Conservation (phyloP, 1,140 invertebrate species). For the Zophobas atratus region DNA sequence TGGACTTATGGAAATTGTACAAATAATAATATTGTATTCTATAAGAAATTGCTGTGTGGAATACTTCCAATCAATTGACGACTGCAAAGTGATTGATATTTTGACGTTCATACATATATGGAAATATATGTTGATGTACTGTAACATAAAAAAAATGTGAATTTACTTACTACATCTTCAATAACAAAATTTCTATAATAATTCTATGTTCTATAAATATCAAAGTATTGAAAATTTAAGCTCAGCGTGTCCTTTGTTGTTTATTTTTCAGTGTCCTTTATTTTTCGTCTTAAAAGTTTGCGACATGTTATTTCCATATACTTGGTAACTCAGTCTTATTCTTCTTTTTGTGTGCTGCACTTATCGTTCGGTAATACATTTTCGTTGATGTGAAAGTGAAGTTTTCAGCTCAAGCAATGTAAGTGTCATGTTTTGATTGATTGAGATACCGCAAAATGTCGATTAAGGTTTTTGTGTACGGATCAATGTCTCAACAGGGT, state of each 20-base stretch:
- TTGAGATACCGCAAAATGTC: conserved; percentile 40
- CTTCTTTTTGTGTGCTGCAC: conserved; percentile 1
- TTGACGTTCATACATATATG: too few species aligned
- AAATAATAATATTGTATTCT: too few species aligned
- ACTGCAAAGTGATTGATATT: too few species aligned
- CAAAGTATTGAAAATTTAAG: neutral
- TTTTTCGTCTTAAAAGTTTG: neutral
- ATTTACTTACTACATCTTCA: too few species aligned
- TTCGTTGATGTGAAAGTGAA: conserved; percentile 42
- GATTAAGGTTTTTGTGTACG: conserved; percentile 36
- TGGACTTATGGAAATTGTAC: too few species aligned
- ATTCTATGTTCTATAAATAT: neutral
- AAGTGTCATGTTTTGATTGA: conserved; percentile 38
- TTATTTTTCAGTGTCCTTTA: too few species aligned
- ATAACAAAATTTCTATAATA: too few species aligned
- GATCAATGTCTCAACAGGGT: conserved; percentile 35
- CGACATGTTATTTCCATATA: neutral
- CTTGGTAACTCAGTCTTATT: neutral
- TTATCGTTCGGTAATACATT: conserved; percentile 25
- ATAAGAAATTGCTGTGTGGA: too few species aligned
- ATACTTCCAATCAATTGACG: too few species aligned
- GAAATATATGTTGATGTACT: too few species aligned
- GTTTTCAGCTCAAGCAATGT: conserved; percentile 39
- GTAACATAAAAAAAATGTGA: too few species aligned
- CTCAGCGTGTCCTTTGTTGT: too few species aligned